A percentile compares a stretch with the other conserved stretches of the same genome.
These are phyloP conservation scores for Chrysochloris asiatica DNA, from an alignment of 2,113 vertebrate genomes.

Conservation along the genomic window DNA sequence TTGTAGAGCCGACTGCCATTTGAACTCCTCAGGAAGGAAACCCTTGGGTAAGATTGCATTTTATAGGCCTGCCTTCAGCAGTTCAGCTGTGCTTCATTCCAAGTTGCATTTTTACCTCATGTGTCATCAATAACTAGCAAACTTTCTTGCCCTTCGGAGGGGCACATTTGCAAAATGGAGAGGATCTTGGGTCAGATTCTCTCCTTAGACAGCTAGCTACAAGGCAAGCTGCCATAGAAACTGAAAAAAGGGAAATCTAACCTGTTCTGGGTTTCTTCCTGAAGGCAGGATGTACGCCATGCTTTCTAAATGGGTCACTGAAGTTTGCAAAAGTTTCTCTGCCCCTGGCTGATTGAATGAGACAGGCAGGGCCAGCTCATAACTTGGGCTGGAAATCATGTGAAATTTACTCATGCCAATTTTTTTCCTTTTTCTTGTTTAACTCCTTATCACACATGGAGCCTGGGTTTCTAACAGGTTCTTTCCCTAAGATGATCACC, in stretches of 20 bases:
- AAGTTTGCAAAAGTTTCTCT: conserved; percentile 55
- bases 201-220: conserved; percentile 42
- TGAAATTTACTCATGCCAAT: conserved; percentile 35
- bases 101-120: conserved; percentile 42
- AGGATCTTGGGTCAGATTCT: conserved; percentile 41
- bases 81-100: conserved; percentile 60
- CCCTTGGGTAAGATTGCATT: conserved; percentile 35
- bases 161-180: background rate
- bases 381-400: conserved; percentile 29
- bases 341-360: background rate
- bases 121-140: conserved; percentile 45
- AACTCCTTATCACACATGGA: background rate
- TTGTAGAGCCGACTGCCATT: conserved; percentile 5
- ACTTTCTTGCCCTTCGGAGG: background rate
- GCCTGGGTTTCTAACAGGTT: background rate
- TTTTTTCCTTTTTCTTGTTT: conserved; percentile 43
- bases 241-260: background rate
- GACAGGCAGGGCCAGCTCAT: conserved; percentile 38
- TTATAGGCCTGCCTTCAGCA: conserved; percentile 53
- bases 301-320: conserved; percentile 59
- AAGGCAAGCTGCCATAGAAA: background rate
- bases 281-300: conserved; percentile 32
- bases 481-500: background rate
- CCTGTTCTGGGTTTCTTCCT: conserved; percentile 38
- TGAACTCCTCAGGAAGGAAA: background rate